Percentiles rank a stretch among this genome's conserved stretches.
Evolutionary conservation across 2,113 vertebrate species (phyloP).

Genomic region (Nanorana parkeri): DNA sequence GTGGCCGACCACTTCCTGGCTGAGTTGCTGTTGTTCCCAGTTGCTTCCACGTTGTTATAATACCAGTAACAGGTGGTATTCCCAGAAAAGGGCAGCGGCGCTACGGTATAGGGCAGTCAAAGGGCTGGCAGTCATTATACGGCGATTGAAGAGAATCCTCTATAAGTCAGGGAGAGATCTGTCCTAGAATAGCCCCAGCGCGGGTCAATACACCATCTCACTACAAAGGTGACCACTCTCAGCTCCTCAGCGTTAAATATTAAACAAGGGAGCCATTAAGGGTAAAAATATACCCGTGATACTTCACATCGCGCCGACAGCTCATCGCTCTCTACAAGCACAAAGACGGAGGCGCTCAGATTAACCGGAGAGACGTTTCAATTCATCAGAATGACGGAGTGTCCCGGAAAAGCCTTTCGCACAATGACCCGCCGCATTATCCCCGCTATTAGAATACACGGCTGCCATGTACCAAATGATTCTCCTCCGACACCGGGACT

Average conservation of each 20-base stretch:
- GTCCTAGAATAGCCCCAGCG: neutral
- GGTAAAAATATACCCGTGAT: slow-evolving; percentile 3
- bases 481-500: too few species aligned
- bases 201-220: neutral
- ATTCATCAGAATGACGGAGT: neutral
- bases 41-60: too few species aligned
- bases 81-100: too few species aligned
- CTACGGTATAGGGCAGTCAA: too few species aligned
- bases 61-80: too few species aligned
- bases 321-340: slow-evolving; percentile 4
- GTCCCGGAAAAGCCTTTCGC: neutral
- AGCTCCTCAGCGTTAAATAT: slow-evolving; percentile 40
- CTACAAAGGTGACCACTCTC: neutral
- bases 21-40: too few species aligned
- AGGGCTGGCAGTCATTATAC: too few species aligned
- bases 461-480: too few species aligned
- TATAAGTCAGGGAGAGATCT: too few species aligned
- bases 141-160: too few species aligned
- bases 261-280: slow-evolving; percentile 41
- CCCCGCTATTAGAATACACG: too few species aligned
- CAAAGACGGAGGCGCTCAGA: neutral
- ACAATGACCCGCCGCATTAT: neutral
- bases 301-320: neutral
- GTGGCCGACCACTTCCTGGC: too few species aligned
- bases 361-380: slow-evolving; percentile 4